Conservation (phyloP, 2,888 invertebrate genomes). For the Acanthosepion esculentum region DNA sequence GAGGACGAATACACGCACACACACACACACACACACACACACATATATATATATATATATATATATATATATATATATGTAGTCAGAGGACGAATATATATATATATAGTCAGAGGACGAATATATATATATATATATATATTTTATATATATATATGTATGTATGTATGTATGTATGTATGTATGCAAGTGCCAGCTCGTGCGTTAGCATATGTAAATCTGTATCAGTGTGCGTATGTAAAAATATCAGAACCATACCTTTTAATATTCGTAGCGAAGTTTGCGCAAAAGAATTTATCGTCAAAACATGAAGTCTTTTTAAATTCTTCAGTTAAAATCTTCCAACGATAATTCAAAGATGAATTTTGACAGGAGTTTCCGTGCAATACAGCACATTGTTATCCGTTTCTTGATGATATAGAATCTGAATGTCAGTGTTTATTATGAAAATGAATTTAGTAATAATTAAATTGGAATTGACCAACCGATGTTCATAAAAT, state of each 20-base stretch:
- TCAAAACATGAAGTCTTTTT: background rate
- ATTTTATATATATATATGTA: constrained; percentile 38
- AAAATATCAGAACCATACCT: no score
- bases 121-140: constrained; percentile 37
- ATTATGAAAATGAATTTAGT: no score
- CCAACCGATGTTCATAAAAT: no score
- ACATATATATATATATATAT: constrained; percentile 36
- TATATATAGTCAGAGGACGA: background rate
- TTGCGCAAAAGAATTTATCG: no score
- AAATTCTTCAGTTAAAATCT: background rate
- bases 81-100: background rate
- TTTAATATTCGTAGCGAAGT: no score
- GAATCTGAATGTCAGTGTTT: no score
- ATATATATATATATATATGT: background rate
- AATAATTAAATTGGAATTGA: no score
- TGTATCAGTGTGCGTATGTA: background rate
- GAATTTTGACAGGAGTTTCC: background rate
- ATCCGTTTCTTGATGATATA: background rate
- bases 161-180: background rate
- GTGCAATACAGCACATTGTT: background rate
- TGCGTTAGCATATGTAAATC: background rate
- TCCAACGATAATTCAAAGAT: background rate
- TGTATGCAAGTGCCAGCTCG: no score
- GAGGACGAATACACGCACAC: no score
- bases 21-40: no score